phyloP scores from a whole-genome alignment of 2,797 vertebrate species.

The Cichlasoma orientale region DNA sequence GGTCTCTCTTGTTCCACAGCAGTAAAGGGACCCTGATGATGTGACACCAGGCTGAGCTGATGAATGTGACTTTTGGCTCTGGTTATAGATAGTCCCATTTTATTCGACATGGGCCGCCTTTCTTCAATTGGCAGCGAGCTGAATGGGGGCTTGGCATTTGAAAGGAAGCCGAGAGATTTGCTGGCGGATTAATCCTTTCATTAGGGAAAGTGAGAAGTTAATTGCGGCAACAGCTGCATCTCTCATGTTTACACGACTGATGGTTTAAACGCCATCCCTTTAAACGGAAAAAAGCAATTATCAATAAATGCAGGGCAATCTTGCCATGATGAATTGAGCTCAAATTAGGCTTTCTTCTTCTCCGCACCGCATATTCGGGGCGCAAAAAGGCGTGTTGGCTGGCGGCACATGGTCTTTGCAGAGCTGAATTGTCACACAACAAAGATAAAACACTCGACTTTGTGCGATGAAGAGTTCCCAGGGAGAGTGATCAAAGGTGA shows the following conservation, averaged over 20 bases:
- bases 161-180: constrained; percentile 83
- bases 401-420: constrained; percentile 61
- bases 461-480: constrained; percentile 61
- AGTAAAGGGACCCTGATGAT: constrained; percentile 71
- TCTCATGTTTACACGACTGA: constrained; percentile 81
- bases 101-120: constrained; percentile 70
- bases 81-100: constrained; percentile 80
- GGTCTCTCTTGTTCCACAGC: constrained; percentile 73
- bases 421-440: constrained; percentile 70
- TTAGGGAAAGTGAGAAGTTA: constrained; percentile 85
- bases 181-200: constrained; percentile 86
- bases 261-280: constrained; percentile 74
- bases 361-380: constrained; percentile 6
- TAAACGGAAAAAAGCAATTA: constrained; percentile 85
- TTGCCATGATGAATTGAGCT: constrained; percentile 77
- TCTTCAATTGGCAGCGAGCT: constrained; percentile 75
- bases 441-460: constrained; percentile 79
- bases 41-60: constrained; percentile 72
- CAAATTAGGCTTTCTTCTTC: constrained; percentile 81
- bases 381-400: constrained; percentile 73
- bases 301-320: constrained; percentile 86
- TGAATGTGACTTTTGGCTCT: constrained; percentile 79
- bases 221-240: constrained; percentile 87
- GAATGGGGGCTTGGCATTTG: constrained; percentile 79
- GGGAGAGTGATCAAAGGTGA: constrained; percentile 73